These are phyloP conservation scores for Lissocephala sabroskyi DNA, from an alignment of 2,888 invertebrate genomes.

Conservation along the genomic window DNA sequence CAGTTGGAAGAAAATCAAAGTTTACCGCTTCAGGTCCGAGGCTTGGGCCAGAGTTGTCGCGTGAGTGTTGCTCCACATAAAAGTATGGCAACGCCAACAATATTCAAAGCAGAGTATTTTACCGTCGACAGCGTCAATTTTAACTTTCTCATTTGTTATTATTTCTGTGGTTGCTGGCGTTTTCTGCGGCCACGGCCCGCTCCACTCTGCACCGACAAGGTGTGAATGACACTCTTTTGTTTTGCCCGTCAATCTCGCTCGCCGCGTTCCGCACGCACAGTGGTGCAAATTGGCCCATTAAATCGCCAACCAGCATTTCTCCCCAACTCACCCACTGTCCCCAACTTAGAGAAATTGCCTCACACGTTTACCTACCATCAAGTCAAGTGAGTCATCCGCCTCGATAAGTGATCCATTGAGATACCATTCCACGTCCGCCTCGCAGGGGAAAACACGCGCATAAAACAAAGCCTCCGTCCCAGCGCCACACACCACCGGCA, in stretches of 20 bases:
- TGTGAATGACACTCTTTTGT: slow-evolving; percentile 34
- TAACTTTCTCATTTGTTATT: neutral
- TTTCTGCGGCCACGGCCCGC: slow-evolving; percentile 4
- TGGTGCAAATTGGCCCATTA: neutral
- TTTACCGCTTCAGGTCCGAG: too few species aligned
- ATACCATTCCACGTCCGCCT: slow-evolving; percentile 74
- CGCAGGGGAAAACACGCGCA: slow-evolving; percentile 73
- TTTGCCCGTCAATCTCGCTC: too few species aligned
- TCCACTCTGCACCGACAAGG: slow-evolving; percentile 22
- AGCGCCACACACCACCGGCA: slow-evolving; percentile 73
- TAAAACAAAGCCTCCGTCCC: slow-evolving; percentile 75
- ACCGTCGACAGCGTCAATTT: too few species aligned
- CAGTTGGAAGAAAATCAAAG: too few species aligned
- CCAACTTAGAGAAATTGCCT: too few species aligned
- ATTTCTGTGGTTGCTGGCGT: slow-evolving; percentile 25
- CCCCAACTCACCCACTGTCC: too few species aligned
- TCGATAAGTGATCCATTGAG: slow-evolving; percentile 66
- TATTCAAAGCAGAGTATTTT: too few species aligned
- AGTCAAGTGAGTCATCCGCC: slow-evolving; percentile 66
- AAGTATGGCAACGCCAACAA: too few species aligned
- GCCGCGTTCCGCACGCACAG: too few species aligned
- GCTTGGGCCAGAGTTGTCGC: too few species aligned
- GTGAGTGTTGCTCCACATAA: too few species aligned
- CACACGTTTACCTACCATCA: slow-evolving; percentile 63
- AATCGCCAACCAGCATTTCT: too few species aligned